Percentiles rank a stretch among this genome's conserved stretches.
Conservation (phyloP, 1,140 invertebrate species). For the Drosophila arizonae region DNA sequence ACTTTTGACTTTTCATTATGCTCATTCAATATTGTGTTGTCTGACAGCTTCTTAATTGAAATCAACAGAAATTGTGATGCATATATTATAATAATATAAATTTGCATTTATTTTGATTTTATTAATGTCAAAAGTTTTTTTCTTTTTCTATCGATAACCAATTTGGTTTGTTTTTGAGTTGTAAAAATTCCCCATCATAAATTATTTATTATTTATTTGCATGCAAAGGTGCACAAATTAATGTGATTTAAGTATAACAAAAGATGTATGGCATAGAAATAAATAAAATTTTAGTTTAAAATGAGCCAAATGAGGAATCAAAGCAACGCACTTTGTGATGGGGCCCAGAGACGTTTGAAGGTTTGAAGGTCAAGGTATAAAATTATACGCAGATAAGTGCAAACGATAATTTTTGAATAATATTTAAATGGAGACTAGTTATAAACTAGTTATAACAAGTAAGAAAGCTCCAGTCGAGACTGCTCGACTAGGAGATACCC, state of each 20-base stretch:
- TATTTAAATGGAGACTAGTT: too few relatives aligned
- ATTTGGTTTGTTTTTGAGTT: not conserved
- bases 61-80: not conserved
- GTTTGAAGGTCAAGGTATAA: not conserved
- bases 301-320: not conserved
- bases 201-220: constrained; percentile 13
- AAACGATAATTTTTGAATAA: too few relatives aligned
- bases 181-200: not conserved
- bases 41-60: not conserved
- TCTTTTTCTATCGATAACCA: not conserved
- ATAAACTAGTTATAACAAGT: too few relatives aligned
- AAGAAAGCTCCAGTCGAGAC: too few relatives aligned
- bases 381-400: not conserved
- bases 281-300: not conserved
- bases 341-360: too few relatives aligned
- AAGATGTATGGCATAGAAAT: not conserved
- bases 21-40: not conserved
- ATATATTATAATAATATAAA: not conserved
- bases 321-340: not conserved
- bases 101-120: not conserved
- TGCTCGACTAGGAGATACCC: too few relatives aligned
- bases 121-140: too few relatives aligned
- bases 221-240: not conserved
- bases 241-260: constrained; percentile 1
- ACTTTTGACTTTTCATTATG: not conserved